Base-by-base conservation (phyloP, 2,888 invertebrate genomes). In the Quadriops clusia region DNA sequence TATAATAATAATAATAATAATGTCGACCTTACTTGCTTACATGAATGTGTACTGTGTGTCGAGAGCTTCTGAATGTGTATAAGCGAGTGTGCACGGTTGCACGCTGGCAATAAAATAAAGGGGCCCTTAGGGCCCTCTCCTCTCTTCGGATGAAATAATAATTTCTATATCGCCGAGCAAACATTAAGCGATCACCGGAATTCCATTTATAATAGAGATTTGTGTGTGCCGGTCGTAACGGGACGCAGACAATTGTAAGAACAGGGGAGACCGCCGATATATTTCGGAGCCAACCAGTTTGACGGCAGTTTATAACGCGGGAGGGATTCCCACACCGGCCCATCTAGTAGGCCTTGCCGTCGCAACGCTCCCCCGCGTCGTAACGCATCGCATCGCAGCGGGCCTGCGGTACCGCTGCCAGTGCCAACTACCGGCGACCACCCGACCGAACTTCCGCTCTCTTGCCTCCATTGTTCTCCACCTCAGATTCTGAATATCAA, bases 161-260 rank as follows among this genome's bases (percentile, higher is more conserved):
- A 51, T 51, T 51, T 53, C 51, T 51, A 46, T 50, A 50, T 51
- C 49, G 47, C 50, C 51, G 51, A 46, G 49, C 51, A 46, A 51
- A 51, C 51, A 48, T 49, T 48, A 47, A 47, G 48, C 50, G 46
- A 47, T 49, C 45, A 45, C 42, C 42, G 45, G 44, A 47, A 45
- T 46, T 44, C 46, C 46, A 49, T 49, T 45, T 44, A 49, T 45
- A 43, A 46, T 40, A 41, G 44, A 42, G 40, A 42, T 42, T 42
- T 42, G 42, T 40, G 42, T 34, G 32, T 30, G 17, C 12, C 15
- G 29, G 15, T 30, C 20, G 26, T 11, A 17, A 17, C 34, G 39
- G 37, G 37, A 37, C 31, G 15, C 16, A 28, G 37, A 37, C 39
- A 39, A 40, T 42, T 42, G 41, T 42, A 47, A 49, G 48, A 50